These are phyloP conservation scores for Guaruba guarouba DNA, from an alignment of 2,113 vertebrate species.

Conservation along the genomic window DNA sequence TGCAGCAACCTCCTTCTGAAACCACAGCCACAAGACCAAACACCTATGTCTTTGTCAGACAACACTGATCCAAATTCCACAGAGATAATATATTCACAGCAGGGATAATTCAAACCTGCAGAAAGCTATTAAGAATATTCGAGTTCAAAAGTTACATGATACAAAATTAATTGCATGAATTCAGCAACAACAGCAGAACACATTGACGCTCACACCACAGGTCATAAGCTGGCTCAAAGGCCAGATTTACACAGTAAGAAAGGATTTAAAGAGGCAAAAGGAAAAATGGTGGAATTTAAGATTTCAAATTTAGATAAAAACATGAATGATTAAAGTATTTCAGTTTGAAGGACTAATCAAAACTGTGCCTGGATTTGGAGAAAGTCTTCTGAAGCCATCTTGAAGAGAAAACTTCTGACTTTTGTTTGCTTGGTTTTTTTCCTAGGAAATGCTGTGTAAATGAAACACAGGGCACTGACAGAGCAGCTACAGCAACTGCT, in stretches of 20 bases:
- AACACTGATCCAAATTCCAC: not conserved
- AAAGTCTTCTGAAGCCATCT: not conserved
- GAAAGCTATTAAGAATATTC: not conserved
- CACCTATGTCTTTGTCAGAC: not conserved
- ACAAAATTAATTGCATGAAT: not conserved
- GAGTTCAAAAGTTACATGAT: not conserved
- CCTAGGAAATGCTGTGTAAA: not conserved
- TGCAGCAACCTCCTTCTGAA: not conserved
- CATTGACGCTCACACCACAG: not conserved
- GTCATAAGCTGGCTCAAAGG: not conserved
- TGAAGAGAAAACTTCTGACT: not conserved
- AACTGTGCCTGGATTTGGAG: not conserved
- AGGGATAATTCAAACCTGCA: not conserved
- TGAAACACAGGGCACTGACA: not conserved
- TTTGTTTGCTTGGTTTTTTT: not conserved
- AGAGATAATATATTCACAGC: fast-evolving
- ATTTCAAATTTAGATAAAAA: not conserved
- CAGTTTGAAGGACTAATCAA: not conserved
- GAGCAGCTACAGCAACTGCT: not conserved
- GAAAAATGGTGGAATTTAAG: not conserved
- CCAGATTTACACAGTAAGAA: not conserved
- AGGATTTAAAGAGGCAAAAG: not conserved
- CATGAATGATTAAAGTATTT: not conserved
- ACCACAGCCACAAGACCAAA: not conserved
- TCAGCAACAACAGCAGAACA: not conserved